phyloP scores from a whole-genome alignment of 2,797 vertebrate genomes.

The Platalea minor region DNA sequence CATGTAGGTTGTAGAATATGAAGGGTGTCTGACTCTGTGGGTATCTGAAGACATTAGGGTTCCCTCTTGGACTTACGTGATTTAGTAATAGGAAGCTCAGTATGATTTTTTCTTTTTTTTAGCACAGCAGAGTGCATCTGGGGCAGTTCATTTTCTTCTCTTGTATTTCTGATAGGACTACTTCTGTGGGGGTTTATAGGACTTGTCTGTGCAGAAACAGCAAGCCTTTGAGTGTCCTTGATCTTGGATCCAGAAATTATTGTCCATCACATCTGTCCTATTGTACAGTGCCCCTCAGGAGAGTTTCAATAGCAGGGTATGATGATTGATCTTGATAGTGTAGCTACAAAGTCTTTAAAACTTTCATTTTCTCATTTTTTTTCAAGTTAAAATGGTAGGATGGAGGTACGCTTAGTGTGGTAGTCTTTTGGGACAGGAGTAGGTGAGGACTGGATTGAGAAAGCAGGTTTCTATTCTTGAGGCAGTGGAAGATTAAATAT shows the following conservation, averaged over 20 bases:
- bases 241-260: not conserved
- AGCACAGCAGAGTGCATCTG: not conserved
- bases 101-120: not conserved
- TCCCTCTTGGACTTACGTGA: not conserved
- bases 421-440: not conserved
- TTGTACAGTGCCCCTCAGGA: not conserved
- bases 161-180: not conserved
- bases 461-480: not conserved
- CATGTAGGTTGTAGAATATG: not conserved
- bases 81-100: not conserved
- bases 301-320: not conserved
- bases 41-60: not conserved
- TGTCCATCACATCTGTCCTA: not conserved
- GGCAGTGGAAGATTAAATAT: conserved; percentile 22
- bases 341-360: not conserved
- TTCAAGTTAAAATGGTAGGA: not conserved
- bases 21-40: not conserved
- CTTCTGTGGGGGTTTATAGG: not conserved
- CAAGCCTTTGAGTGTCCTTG: not conserved
- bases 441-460: not conserved
- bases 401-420: not conserved
- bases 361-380: not conserved
- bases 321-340: not conserved
- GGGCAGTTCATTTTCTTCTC: not conserved
- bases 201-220: not conserved